These are phyloP conservation scores for Odobenus rosmarus DNA, from an alignment of 2,113 vertebrate species.

Conservation along the genomic window DNA sequence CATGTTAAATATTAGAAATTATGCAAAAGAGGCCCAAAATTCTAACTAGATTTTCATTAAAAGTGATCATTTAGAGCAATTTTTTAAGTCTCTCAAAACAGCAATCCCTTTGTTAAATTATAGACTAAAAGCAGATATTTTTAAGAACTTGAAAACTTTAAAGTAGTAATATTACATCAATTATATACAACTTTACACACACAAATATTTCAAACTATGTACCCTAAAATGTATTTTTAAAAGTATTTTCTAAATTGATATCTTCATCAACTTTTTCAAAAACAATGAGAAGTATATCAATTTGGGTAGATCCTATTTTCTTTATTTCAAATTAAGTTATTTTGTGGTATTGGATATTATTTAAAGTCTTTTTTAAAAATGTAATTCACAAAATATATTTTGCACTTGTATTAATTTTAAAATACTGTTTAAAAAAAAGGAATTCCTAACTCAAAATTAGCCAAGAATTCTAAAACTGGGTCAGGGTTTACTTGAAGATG, in stretches of 20 bases:
- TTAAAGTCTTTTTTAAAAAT: neutral
- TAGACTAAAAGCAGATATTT: neutral
- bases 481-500: neutral
- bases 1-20: neutral
- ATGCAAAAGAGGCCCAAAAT: neutral
- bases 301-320: neutral
- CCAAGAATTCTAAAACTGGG: neutral
- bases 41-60: neutral
- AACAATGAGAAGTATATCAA: neutral
- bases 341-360: neutral
- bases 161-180: neutral
- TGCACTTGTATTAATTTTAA: neutral
- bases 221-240: neutral
- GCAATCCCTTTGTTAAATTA: neutral
- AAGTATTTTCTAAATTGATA: neutral
- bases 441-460: conserved; percentile 23
- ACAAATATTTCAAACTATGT: neutral
- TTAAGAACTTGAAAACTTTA: neutral
- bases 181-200: neutral
- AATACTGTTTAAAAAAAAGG: neutral
- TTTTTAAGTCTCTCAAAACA: neutral
- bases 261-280: neutral
- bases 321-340: neutral
- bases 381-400: neutral
- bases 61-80: neutral